phyloP scores from a whole-genome alignment of 1,140 invertebrate genomes.

The Bombus ignitus region DNA sequence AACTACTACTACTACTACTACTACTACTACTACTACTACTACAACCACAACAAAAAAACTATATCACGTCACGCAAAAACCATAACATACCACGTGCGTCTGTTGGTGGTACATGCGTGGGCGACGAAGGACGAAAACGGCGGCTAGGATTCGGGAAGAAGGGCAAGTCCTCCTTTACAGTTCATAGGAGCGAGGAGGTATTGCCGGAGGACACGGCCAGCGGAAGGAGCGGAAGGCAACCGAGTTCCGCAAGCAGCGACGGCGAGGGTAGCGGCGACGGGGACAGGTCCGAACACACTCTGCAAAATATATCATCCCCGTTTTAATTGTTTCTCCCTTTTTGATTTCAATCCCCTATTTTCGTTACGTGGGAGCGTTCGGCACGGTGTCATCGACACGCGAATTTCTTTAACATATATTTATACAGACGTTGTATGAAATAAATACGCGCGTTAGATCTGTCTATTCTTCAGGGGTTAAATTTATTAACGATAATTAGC shows the following conservation, averaged over 20 bases:
- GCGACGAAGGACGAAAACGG: slow-evolving; percentile 93
- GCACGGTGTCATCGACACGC: not conserved
- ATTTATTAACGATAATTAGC: not conserved
- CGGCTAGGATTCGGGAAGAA: slow-evolving; percentile 97
- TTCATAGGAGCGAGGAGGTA: slow-evolving; percentile 97
- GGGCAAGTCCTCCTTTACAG: slow-evolving; percentile 96
- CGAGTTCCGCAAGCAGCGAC: slow-evolving; percentile 95
- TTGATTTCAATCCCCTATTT: slow-evolving; percentile 24
- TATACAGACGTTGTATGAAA: no score
- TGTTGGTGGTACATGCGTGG: slow-evolving; percentile 82
- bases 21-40: slow-evolving; percentile 31
- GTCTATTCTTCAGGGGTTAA: not conserved
- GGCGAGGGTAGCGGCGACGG: slow-evolving; percentile 93
- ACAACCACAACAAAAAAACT: slow-evolving; percentile 58
- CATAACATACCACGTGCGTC: slow-evolving; percentile 80
- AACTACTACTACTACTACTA: slow-evolving; percentile 47
- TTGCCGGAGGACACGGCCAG: slow-evolving; percentile 91
- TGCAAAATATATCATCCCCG: slow-evolving; percentile 36
- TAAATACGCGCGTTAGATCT: not conserved
- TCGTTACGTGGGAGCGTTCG: slow-evolving; percentile 44
- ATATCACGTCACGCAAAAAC: slow-evolving; percentile 72
- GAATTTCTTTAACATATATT: not conserved
- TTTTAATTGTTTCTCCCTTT: slow-evolving; percentile 39
- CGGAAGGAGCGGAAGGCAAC: slow-evolving; percentile 88
- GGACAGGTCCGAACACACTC: slow-evolving; percentile 86